Base-by-base conservation (phyloP, 2,888 invertebrate genomes). In the Palloptera scutellata region DNA sequence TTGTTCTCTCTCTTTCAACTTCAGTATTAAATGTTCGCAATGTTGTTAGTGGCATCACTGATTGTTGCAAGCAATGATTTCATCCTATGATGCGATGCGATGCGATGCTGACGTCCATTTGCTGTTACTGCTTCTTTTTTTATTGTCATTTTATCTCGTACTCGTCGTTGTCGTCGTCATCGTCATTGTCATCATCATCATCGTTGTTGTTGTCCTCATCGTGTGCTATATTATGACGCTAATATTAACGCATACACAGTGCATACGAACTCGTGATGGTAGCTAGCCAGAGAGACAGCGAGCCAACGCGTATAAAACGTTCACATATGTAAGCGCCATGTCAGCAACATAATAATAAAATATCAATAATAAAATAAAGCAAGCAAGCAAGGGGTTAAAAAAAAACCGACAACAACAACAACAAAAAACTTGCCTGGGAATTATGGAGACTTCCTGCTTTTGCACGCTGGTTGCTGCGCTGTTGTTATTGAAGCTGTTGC, bases 101-200 rank as follows among this genome's bases (percentile, higher is more conserved):
- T n/a, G n/a, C 10, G n/a, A 19, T n/a, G 15, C 20, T 53, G 53
- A 10, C 10, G 17, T 53, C 20, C 20, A 19, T 53, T 30, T 30
- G 30, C 30, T 30, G 48, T 45, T 60, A 19, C 13, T 20, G 12
- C 30, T 61, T 19, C 15, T 61, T 15, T 17, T 62, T 10, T 15
- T 13, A 13, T 17, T 41, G 41, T 11, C 41, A 57, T 55, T 55
- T 55, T 57, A 40, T n/a, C n/a, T 58, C 40, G 15, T 40, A 20
- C n/a, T 58, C 42, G 40, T 41, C 17, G 52, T 40, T n/a, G 42
- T 51, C 45, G 40, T 30, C 54, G 52, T 30, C 43, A 48, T 30
- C 65, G 53, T 65, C 53, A 64, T 57, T 51, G 64, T 64, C 58
- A 51, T 64, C 61, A 60, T 59, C 60, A 42, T 41, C 45, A 43